A percentile compares a stretch with the other conserved stretches of the same genome.
Evolutionary conservation across 2,888 invertebrate genomes (phyloP).

Genomic region (Lasioglossum pauxillum): DNA sequence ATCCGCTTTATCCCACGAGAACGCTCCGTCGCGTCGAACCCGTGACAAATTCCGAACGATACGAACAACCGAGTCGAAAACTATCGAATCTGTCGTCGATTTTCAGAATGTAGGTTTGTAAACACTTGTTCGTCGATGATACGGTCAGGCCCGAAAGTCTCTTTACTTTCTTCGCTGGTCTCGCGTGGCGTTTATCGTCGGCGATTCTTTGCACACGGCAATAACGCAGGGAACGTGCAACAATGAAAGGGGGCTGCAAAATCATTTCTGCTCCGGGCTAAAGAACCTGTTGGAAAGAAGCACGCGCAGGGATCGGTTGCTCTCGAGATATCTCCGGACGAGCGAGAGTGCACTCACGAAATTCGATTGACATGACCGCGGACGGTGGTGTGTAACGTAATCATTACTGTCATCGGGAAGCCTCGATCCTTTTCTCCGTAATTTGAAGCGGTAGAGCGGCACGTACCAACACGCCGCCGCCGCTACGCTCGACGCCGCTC

Average conservation of each 20-base stretch:
- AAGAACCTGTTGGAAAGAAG: not conserved
- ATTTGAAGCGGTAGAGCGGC: slow-evolving; percentile 65
- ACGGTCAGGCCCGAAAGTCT: too few species aligned
- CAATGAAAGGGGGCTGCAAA: too few species aligned
- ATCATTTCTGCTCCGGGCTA: not conserved
- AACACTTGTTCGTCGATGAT: not conserved
- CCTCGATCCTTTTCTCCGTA: slow-evolving; percentile 70
- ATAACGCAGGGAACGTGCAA: not conserved
- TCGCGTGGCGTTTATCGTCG: not conserved
- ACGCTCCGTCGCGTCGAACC: not conserved
- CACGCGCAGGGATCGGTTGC: slow-evolving; percentile 11
- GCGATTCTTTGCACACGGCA: not conserved
- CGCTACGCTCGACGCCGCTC: not conserved
- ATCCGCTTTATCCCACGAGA: not conserved
- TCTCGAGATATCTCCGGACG: not conserved
- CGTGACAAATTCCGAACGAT: not conserved
- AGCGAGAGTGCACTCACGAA: slow-evolving; percentile 25
- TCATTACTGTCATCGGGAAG: slow-evolving; percentile 75
- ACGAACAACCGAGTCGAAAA: not conserved
- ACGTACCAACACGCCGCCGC: not conserved
- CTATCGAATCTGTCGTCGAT: not conserved
- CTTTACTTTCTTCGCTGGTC: too few species aligned
- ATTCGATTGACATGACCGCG: slow-evolving; percentile 65
- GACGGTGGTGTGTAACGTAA: slow-evolving; percentile 58
- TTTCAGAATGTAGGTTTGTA: not conserved